A percentile compares a stretch with the other conserved stretches of the same genome.
phyloP scores from a whole-genome alignment of 2,113 vertebrate species.

The Cricetomys ansorgei region DNA sequence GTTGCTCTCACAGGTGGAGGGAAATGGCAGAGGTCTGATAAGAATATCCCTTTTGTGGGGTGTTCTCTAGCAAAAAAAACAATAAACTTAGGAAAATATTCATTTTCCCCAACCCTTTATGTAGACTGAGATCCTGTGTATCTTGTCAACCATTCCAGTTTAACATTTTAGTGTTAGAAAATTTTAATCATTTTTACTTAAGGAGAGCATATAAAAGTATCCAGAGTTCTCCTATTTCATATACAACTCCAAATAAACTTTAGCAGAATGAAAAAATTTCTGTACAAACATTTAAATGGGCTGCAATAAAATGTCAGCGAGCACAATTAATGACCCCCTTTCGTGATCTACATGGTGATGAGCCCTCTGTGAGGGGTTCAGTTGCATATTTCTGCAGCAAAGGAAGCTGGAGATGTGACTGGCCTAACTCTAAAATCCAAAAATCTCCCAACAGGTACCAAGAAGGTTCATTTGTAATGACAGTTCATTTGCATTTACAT shows the following conservation, averaged over 20 bases:
- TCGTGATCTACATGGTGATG: constrained; percentile 63
- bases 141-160: constrained; percentile 82
- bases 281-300: constrained; percentile 80
- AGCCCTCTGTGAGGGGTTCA: constrained; percentile 75
- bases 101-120: constrained; percentile 62
- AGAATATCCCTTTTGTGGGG: constrained; percentile 45
- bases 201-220: constrained; percentile 78
- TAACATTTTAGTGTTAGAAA: constrained; percentile 81
- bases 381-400: constrained; percentile 83
- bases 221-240: constrained; percentile 86
- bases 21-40: constrained; percentile 47
- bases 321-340: constrained; percentile 57
- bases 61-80: constrained; percentile 53
- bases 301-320: constrained; percentile 77
- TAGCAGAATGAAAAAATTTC: constrained; percentile 83
- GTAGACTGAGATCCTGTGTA: constrained; percentile 62
- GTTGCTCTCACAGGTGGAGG: constrained; percentile 43
- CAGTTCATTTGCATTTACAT: constrained; percentile 88
- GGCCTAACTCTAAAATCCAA: constrained; percentile 86
- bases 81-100: constrained; percentile 68
- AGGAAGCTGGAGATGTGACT: constrained; percentile 86
- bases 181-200: constrained; percentile 66
- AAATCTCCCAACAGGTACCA: constrained; percentile 89
- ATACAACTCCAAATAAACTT: constrained; percentile 86
- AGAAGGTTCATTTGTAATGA: constrained; percentile 89